Evolutionary conservation across 35 echinoderm and acorn worm genomes (phyloP).

Genomic region (Anneissia japonica): DNA sequence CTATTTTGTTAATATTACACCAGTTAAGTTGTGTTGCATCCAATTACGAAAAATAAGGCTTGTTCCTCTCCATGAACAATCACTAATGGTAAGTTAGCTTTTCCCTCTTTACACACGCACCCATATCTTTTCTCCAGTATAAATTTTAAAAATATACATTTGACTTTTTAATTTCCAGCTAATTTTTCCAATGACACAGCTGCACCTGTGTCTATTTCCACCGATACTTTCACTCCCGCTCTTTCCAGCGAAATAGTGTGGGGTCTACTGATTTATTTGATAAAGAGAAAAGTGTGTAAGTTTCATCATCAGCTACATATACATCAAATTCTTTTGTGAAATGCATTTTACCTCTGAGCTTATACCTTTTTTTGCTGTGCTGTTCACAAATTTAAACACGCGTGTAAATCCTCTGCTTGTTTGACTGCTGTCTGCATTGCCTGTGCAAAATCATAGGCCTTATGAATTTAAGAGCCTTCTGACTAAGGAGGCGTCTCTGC

Average conservation of each 20-base stretch:
- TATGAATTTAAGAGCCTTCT: slow-evolving; percentile 3
- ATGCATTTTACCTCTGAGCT: too few species aligned
- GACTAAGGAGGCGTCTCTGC: slow-evolving; percentile 12
- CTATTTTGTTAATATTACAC: background rate
- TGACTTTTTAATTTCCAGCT: background rate
- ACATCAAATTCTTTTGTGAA: too few species aligned
- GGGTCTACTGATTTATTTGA: too few species aligned
- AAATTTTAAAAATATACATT: background rate
- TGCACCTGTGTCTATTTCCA: slow-evolving; percentile 24
- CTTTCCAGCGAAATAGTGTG: background rate
- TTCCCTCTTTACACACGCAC: background rate
- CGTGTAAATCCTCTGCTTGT: slow-evolving; percentile 11
- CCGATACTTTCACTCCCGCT: background rate
- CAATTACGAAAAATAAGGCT: background rate
- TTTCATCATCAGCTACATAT: too few species aligned
- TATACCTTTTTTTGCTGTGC: too few species aligned
- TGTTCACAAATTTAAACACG: background rate
- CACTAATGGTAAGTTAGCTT: background rate
- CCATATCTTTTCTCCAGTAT: slow-evolving; percentile 7
- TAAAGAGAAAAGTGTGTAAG: too few species aligned
- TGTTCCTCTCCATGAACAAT: background rate
- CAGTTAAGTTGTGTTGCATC: background rate
- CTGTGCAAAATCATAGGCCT: background rate
- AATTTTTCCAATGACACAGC: background rate
- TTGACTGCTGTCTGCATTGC: slow-evolving; percentile 27